Conservation (phyloP, 1,140 invertebrate genomes). For the Pseudomyrmex flavicornis region DNA sequence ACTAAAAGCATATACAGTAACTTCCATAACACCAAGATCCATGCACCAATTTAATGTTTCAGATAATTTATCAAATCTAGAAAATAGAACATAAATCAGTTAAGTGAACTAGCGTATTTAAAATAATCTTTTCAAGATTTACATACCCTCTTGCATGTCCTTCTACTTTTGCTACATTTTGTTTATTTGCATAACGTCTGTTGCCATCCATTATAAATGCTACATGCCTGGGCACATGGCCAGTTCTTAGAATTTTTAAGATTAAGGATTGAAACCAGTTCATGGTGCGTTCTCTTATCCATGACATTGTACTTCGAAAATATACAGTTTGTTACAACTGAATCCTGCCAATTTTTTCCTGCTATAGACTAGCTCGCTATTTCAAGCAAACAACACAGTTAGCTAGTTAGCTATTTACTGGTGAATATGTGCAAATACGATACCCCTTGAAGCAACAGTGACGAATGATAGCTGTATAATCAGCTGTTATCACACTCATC, state of each 20-base stretch:
- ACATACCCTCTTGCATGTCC: conserved; percentile 94
- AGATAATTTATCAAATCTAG: conserved; percentile 95
- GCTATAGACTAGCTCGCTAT: too few relatives aligned
- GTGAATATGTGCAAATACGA: not conserved
- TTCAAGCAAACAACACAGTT: not conserved
- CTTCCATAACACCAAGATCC: conserved; percentile 92
- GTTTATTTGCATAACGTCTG: conserved; percentile 95
- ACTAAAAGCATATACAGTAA: conserved; percentile 99
- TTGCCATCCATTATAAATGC: conserved; percentile 99
- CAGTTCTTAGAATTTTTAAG: conserved; percentile 92
- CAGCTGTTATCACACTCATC: not conserved
- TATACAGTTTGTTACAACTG: not conserved
- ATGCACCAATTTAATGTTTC: conserved; percentile 95
- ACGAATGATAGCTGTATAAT: not conserved
- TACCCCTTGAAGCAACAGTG: not conserved
- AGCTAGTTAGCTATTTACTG: not conserved
- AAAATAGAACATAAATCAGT: not conserved
- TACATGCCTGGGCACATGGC: conserved; percentile 95
- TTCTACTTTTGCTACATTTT: conserved; percentile 90
- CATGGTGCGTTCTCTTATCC: conserved; percentile 91
- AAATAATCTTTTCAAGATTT: conserved; percentile 15
- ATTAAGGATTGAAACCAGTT: conserved; percentile 91
- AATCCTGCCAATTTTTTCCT: not conserved
- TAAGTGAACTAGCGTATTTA: conserved; percentile 5
- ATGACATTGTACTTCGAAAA: conserved; percentile 87